phyloP scores from a whole-genome alignment of 2,888 invertebrate species.

The Pandemis cinnamomeana region DNA sequence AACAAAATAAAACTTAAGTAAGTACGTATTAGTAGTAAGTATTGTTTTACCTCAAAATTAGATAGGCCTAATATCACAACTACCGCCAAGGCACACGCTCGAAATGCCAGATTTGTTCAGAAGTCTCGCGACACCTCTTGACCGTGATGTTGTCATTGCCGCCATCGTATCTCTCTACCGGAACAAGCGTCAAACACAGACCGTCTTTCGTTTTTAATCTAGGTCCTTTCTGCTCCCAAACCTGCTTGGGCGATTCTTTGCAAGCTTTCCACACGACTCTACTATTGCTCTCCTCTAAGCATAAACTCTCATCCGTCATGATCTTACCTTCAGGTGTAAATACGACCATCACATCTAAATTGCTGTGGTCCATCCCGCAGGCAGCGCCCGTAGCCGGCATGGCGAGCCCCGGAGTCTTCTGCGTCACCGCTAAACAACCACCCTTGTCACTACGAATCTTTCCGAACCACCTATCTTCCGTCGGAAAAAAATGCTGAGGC shows the following conservation, averaged over 20 bases:
- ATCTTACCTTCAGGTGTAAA: constrained; percentile 88
- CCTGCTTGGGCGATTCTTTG: constrained; percentile 86
- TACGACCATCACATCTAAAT: constrained; percentile 88
- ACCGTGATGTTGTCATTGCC: constrained; percentile 80
- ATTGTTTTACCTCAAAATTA: neutral
- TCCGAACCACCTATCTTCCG: constrained; percentile 94
- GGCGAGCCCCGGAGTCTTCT: constrained; percentile 87
- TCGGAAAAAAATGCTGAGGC: constrained; percentile 98
- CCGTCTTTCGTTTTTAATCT: constrained; percentile 67
- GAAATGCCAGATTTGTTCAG: constrained; percentile 88
- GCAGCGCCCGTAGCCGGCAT: constrained; percentile 87
- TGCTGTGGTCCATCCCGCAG: constrained; percentile 84
- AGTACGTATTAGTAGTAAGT: too few species aligned
- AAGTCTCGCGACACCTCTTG: constrained; percentile 82
- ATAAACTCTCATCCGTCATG: constrained; percentile 95
- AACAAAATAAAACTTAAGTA: neutral
- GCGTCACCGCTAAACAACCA: constrained; percentile 69
- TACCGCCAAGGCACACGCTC: constrained; percentile 88
- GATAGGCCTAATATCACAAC: constrained; percentile 51
- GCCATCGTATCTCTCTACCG: constrained; percentile 57
- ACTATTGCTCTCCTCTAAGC: constrained; percentile 88
- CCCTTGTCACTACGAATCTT: constrained; percentile 86
- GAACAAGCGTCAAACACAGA: constrained; percentile 65
- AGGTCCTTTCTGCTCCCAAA: constrained; percentile 86
- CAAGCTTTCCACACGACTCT: constrained; percentile 90